Conservation (phyloP, 2,113 vertebrate genomes). For the Zeus faber region DNA sequence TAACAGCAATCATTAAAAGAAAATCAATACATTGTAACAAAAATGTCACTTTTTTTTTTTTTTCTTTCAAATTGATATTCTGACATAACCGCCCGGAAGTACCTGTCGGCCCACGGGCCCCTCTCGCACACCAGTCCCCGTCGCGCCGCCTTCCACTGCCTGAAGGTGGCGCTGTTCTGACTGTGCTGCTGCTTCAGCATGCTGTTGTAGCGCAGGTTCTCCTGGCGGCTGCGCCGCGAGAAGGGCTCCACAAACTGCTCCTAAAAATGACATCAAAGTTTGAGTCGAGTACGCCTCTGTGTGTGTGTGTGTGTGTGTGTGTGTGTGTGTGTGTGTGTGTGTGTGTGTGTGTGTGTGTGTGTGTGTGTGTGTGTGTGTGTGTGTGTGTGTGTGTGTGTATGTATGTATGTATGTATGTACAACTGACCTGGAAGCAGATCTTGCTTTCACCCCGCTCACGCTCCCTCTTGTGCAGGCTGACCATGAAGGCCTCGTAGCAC, state of each 20-base stretch:
- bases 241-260: constrained; percentile 93
- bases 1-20: too few relatives aligned
- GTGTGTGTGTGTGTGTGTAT: neutral
- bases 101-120: constrained; percentile 94
- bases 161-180: constrained; percentile 79
- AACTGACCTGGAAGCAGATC: constrained; percentile 91
- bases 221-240: constrained; percentile 88
- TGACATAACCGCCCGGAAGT: neutral
- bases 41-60: too few relatives aligned
- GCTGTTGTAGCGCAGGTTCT: constrained; percentile 93
- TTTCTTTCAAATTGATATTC: too few relatives aligned
- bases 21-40: too few relatives aligned
- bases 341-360: neutral
- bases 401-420: neutral
- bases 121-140: constrained; percentile 88
- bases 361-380: neutral
- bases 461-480: constrained; percentile 89
- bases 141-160: constrained; percentile 87
- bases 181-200: constrained; percentile 90
- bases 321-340: neutral
- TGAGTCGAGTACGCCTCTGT: too few relatives aligned
- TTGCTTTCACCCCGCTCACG: constrained; percentile 95
- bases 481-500: constrained; percentile 92
- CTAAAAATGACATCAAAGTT: constrained; percentile 61
- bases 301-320: neutral